A percentile compares a stretch with the other conserved stretches of the same genome.
Conservation (phyloP, 2,113 vertebrate species). For the Himantopus leucocephalus region DNA sequence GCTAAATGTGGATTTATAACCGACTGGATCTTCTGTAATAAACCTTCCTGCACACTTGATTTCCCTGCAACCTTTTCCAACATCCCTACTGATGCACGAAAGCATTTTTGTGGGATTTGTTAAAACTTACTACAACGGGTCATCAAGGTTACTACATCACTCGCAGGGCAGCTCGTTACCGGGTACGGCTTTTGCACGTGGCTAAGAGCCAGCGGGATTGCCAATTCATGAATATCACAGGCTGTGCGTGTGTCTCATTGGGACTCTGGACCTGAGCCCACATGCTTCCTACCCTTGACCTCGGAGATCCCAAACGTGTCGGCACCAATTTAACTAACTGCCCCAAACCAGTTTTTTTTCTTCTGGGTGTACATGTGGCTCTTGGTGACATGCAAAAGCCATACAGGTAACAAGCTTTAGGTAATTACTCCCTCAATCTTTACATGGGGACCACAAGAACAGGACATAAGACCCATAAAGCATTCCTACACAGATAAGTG, state of each 20-base stretch:
- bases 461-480: not conserved
- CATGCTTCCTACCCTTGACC: not conserved
- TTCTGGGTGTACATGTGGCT: not conserved
- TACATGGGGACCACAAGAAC: not conserved
- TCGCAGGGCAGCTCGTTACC: not conserved
- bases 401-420: not conserved
- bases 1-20: not conserved
- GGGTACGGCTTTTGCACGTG: not conserved
- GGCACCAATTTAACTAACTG: not conserved
- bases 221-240: accelerated
- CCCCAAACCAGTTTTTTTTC: not conserved
- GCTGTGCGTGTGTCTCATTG: not conserved
- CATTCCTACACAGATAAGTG: not conserved
- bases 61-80: not conserved
- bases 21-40: not conserved
- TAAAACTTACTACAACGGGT: not conserved
- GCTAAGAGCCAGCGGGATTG: accelerated
- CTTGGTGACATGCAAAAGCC: not conserved
- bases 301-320: not conserved
- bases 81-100: not conserved
- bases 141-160: not conserved
- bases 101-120: not conserved
- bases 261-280: not conserved
- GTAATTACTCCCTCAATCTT: not conserved
- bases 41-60: not conserved